Conservation (phyloP, 2,797 vertebrate species). For the Gymnoscopelus braueri region DNA sequence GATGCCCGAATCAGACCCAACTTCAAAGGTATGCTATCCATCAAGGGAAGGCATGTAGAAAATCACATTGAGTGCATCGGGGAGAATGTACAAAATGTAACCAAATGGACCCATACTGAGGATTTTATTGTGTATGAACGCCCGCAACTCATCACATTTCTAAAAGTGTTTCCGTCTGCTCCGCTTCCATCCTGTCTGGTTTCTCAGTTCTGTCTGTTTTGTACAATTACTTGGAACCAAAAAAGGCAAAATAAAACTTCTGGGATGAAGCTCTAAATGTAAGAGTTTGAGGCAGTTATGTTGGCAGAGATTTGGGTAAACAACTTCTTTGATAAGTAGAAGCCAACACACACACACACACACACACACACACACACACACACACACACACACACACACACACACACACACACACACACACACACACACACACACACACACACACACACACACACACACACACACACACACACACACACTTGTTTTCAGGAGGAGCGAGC, state of each 20-base stretch:
- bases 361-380: no score
- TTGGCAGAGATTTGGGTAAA: slow-evolving; percentile 5
- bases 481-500: no score
- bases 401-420: no score
- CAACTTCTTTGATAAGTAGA: slow-evolving; percentile 9
- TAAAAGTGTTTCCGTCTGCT: slow-evolving; percentile 17
- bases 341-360: neutral
- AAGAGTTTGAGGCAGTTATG: slow-evolving; percentile 13
- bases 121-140: no score
- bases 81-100: no score
- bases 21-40: slow-evolving; percentile 89
- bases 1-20: slow-evolving; percentile 95
- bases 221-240: neutral
- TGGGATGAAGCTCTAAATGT: neutral
- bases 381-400: no score
- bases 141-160: neutral
- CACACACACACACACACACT: no score
- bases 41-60: slow-evolving; percentile 34
- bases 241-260: slow-evolving; percentile 2
- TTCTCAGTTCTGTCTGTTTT: slow-evolving; percentile 5
- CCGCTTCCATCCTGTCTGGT: slow-evolving; percentile 2
- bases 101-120: no score
- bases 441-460: no score
- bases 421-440: no score
- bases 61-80: slow-evolving; percentile 28